Base-by-base conservation (phyloP, 2,113 vertebrate genomes). In the Centropus bengalensis region DNA sequence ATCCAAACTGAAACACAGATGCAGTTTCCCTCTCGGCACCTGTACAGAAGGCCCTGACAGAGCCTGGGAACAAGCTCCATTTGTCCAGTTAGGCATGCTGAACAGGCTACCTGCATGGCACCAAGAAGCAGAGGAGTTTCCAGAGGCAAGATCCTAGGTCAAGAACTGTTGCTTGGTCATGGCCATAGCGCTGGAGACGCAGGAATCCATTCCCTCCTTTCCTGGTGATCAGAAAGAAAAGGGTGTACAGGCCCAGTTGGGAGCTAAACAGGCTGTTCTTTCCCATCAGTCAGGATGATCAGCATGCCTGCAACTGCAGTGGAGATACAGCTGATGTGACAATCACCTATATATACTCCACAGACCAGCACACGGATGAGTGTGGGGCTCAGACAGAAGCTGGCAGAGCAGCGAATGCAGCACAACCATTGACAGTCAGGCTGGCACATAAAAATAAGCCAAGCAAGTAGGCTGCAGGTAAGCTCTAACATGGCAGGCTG, bases 301-400 rank as follows among this genome's bases (percentile, higher is more conserved):
- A 30, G 27, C 22, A 12, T 14, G 20, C 40, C 60, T n/a, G 24
- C 58, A 66, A 42, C 60, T 12, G 28, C 45, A 9, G 4, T 2
- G 38, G 33, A 54, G 66, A 36, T 44, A 56, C 0, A 23, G 16
- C 17, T 56, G 58, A 1, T 10, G 6, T 49, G 66, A 54, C 55
- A 58, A 27, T 32, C 16, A 10, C 23, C 23, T 19, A 1, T 0
- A 1, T 19, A 1, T 0, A 1, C 47, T 36, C 40, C 69, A 36
- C 40, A 56, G 40, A 52, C 38, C 23, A 52, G 40, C 32, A 42
- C 69, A 19, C 17, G 49, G 30, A 47, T 14, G 49, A 3, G 8
- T 1, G 30, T 3, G 42, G 17, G 30, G 21, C 51, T 93, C 67
- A 73, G 47, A 26, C 27, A 63, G 32, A 71, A 58, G n/a, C 47